These are phyloP conservation scores for Heterochromis multidens DNA, from an alignment of 2,113 vertebrate genomes.

Conservation along the genomic window DNA sequence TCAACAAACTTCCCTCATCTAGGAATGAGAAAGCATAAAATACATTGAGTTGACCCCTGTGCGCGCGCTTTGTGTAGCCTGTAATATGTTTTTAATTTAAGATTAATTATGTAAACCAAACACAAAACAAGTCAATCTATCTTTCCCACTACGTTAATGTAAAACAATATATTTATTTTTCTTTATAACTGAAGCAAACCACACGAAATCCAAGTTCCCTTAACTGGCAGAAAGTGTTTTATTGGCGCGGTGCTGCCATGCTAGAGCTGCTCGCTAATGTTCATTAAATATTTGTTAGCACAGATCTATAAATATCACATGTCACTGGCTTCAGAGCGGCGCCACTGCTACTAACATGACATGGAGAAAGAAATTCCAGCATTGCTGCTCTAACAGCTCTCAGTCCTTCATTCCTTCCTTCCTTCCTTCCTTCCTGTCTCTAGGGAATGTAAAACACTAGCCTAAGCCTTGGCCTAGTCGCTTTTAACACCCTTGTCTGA, in stretches of 20 bases:
- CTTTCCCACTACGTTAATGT: background rate
- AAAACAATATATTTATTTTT: background rate
- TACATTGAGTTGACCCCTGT: background rate
- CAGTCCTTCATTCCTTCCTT: background rate
- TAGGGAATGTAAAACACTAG: background rate
- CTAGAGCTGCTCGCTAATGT: slow-evolving; percentile 67
- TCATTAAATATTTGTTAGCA: slow-evolving; percentile 82
- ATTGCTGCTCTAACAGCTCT: slow-evolving; percentile 12
- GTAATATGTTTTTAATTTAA: background rate
- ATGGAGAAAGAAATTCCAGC: slow-evolving; percentile 56
- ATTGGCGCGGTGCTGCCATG: slow-evolving; percentile 46
- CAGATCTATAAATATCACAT: slow-evolving; percentile 79
- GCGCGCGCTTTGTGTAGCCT: background rate
- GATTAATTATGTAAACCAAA: background rate
- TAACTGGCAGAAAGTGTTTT: slow-evolving; percentile 30
- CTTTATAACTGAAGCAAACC: background rate
- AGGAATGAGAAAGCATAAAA: background rate
- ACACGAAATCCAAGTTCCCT: slow-evolving; percentile 25
- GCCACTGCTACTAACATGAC: slow-evolving; percentile 69
- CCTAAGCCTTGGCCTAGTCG: background rate
- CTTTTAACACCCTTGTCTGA: background rate
- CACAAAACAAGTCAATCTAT: background rate
- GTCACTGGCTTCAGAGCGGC: slow-evolving; percentile 75
- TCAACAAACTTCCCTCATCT: slow-evolving; percentile 1
- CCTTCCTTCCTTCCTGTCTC: background rate